Evolutionary conservation across 2,113 vertebrate species (phyloP).

Genomic region (Tonatia bakeri): DNA sequence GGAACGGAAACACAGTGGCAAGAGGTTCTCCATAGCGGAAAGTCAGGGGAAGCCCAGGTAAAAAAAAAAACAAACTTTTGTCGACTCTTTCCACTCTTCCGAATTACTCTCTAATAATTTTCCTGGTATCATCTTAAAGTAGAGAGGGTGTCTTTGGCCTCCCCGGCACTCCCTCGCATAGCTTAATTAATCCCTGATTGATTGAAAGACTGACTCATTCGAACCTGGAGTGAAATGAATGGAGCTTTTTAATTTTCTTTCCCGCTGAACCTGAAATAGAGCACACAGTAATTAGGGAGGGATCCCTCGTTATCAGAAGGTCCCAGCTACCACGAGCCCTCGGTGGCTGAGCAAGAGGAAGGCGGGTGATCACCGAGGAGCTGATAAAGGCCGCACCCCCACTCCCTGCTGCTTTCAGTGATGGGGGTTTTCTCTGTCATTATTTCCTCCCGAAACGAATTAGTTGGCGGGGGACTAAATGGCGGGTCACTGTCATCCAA

Average conservation of each 20-base stretch:
- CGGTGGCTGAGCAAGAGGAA: constrained; percentile 41
- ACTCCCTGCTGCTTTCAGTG: background rate
- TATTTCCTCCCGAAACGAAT: constrained; percentile 13
- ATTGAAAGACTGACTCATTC: constrained; percentile 63
- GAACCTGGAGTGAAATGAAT: constrained; percentile 56
- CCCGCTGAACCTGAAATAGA: constrained; percentile 54
- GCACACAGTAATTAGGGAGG: constrained; percentile 48
- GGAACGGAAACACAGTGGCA: background rate
- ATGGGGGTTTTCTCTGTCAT: background rate
- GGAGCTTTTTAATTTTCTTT: constrained; percentile 67
- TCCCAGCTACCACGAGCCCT: constrained; percentile 38
- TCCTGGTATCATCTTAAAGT: background rate
- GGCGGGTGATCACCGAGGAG: constrained; percentile 20
- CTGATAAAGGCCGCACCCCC: background rate
- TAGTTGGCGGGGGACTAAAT: background rate
- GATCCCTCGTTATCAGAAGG: constrained; percentile 42
- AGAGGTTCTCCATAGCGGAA: background rate
- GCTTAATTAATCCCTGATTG: constrained; percentile 70
- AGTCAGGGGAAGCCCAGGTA: background rate
- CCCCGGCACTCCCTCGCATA: background rate
- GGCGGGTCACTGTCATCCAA: background rate
- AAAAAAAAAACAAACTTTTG: background rate
- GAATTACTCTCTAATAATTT: constrained; percentile 37
- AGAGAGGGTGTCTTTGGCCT: background rate
- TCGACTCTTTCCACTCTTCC: background rate